Conservation (phyloP, 2,888 invertebrate species). For the Malthinus seriepunctatus region DNA sequence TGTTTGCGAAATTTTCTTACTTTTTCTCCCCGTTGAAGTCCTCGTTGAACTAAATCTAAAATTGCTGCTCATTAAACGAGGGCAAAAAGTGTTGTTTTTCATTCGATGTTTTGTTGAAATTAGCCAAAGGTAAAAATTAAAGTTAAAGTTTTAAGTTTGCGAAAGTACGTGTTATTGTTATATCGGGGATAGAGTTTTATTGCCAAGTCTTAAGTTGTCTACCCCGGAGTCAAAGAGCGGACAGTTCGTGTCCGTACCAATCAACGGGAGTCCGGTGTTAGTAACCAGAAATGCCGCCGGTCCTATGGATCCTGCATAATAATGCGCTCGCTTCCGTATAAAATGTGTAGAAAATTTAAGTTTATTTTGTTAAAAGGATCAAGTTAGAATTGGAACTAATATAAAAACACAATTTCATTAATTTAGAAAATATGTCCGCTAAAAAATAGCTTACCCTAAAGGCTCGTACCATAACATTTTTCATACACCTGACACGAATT, state of each 20-base stretch:
- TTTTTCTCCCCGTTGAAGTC: background rate
- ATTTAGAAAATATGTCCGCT: no score
- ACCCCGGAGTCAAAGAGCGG: constrained; percentile 27
- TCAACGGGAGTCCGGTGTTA: constrained; percentile 27
- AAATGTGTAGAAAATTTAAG: no score
- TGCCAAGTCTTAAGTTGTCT: constrained; percentile 24
- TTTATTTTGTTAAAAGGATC: no score
- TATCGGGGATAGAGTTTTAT: constrained; percentile 9
- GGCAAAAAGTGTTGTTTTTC: background rate
- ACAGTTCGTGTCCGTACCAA: constrained; percentile 26
- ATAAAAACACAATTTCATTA: no score
- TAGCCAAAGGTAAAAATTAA: background rate
- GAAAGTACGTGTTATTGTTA: constrained; percentile 13
- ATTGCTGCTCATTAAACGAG: background rate
- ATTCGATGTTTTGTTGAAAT: background rate
- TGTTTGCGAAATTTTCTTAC: background rate
- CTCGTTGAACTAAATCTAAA: background rate
- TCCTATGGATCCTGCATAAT: constrained; percentile 28
- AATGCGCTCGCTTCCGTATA: constrained; percentile 9
- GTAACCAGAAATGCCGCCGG: constrained; percentile 28
- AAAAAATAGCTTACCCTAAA: no score
- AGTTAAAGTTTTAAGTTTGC: background rate
- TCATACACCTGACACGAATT: no score
- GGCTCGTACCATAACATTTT: no score
- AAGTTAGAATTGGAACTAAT: no score